Conservation (phyloP, 2,888 invertebrate species). For the Therioaphis trifolii region DNA sequence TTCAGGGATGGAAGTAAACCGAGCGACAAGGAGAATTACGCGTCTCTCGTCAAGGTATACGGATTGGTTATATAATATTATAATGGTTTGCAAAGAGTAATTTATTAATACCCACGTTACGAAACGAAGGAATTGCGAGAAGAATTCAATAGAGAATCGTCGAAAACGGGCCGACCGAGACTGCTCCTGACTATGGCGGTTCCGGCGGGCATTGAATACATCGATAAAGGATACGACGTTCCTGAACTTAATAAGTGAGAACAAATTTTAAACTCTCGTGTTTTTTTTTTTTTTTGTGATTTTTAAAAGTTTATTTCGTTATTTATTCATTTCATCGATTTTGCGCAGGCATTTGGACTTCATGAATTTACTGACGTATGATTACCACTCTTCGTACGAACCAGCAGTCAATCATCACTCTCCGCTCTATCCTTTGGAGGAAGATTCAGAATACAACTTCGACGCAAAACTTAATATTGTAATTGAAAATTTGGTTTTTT, state of each 20-base stretch:
- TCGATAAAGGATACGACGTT: conserved; percentile 92
- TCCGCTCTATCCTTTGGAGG: conserved; percentile 82
- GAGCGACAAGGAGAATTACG: conserved; percentile 88
- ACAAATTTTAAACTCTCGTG: background rate
- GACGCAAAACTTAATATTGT: conserved; percentile 90
- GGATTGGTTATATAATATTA: too few relatives aligned
- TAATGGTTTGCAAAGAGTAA: background rate
- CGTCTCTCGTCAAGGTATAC: conserved; percentile 80
- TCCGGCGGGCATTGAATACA: conserved; percentile 92
- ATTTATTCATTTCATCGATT: conserved; percentile 9
- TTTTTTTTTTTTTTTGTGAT: background rate
- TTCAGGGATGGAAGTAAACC: conserved; percentile 79
- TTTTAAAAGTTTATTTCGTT: background rate
- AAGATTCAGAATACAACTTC: conserved; percentile 87
- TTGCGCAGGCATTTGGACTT: conserved; percentile 83
- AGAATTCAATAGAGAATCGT: conserved; percentile 88
- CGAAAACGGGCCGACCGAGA: conserved; percentile 82
- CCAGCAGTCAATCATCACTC: conserved; percentile 92
- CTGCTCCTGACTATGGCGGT: conserved; percentile 92
- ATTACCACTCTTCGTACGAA: conserved; percentile 92
- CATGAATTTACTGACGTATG: conserved; percentile 91
- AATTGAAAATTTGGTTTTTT: conserved; percentile 71
- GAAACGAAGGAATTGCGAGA: conserved; percentile 79
- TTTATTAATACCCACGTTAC: too few relatives aligned
- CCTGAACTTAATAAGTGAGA: conserved; percentile 83